Conservation (phyloP, 1,140 invertebrate genomes). For the Drosophila seguyi region DNA sequence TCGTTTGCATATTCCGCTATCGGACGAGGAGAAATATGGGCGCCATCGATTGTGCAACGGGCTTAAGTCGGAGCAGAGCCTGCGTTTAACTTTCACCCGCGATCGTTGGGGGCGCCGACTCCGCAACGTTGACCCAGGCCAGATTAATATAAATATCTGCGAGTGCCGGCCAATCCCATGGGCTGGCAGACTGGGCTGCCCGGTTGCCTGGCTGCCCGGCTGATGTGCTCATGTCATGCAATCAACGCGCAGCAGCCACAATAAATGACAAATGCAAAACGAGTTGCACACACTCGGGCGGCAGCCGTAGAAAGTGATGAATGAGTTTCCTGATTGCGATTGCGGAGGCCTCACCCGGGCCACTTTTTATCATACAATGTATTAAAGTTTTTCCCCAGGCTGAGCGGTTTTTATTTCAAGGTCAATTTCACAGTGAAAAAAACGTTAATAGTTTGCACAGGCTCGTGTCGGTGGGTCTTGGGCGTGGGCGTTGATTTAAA, state of each 20-base stretch:
- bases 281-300: slow-evolving; percentile 52
- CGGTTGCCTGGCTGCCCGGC: slow-evolving; percentile 37
- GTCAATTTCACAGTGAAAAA: slow-evolving; percentile 42
- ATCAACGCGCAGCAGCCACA: slow-evolving; percentile 57
- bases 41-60: slow-evolving; percentile 73
- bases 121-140: slow-evolving; percentile 59
- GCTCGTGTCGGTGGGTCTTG: slow-evolving; percentile 39
- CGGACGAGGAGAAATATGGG: slow-evolving; percentile 66
- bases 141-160: slow-evolving; percentile 82
- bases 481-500: slow-evolving; percentile 34
- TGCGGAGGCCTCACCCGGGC: slow-evolving; percentile 26
- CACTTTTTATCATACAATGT: slow-evolving; percentile 20
- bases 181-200: not conserved
- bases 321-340: slow-evolving; percentile 51
- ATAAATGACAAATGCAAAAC: slow-evolving; percentile 77
- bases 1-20: slow-evolving; percentile 35
- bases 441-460: slow-evolving; percentile 31
- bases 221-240: slow-evolving; percentile 79
- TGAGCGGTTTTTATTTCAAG: slow-evolving; percentile 26
- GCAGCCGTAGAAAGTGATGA: slow-evolving; percentile 61
- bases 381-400: slow-evolving; percentile 18
- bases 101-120: slow-evolving; percentile 28
- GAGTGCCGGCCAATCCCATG: slow-evolving; percentile 36
- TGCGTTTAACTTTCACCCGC: slow-evolving; percentile 66
- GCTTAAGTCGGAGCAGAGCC: slow-evolving; percentile 40